phyloP scores from a whole-genome alignment of 2,888 invertebrate genomes.

The Xestia c-nigrum region DNA sequence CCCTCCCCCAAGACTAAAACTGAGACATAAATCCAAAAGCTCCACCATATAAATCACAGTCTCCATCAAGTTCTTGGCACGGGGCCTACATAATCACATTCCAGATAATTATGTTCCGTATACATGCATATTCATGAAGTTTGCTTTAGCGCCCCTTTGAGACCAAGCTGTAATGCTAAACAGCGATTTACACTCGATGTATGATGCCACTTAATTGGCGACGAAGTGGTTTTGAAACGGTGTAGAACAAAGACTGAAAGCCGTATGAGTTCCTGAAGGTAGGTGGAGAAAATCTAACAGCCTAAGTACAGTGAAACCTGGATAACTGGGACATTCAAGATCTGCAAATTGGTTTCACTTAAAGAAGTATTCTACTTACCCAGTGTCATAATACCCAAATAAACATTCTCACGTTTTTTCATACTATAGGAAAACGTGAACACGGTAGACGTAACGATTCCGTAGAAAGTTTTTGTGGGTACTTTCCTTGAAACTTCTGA shows the following conservation, averaged over 20 bases:
- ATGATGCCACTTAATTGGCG: conserved; percentile 56
- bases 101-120: conserved; percentile 60
- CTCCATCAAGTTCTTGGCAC: conserved; percentile 29
- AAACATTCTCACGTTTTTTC: too few relatives aligned
- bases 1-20: neutral
- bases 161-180: conserved; percentile 55
- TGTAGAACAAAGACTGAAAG: neutral
- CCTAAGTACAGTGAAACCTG: too few relatives aligned
- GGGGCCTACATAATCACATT: conserved; percentile 58
- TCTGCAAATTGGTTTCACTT: too few relatives aligned
- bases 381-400: too few relatives aligned
- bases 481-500: too few relatives aligned
- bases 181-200: conserved; percentile 60
- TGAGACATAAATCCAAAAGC: conserved; percentile 29
- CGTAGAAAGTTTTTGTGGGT: too few relatives aligned
- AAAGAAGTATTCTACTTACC: too few relatives aligned
- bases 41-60: conserved; percentile 34
- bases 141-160: conserved; percentile 60
- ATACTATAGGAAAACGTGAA: too few relatives aligned
- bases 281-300: too few relatives aligned
- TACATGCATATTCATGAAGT: conserved; percentile 61
- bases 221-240: conserved; percentile 33
- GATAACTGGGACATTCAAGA: too few relatives aligned
- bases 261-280: neutral
- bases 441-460: too few relatives aligned